Percentiles rank a stretch among this genome's conserved stretches.
Conservation (phyloP, 2,113 vertebrate species). For the Amphilophus citrinellus region DNA sequence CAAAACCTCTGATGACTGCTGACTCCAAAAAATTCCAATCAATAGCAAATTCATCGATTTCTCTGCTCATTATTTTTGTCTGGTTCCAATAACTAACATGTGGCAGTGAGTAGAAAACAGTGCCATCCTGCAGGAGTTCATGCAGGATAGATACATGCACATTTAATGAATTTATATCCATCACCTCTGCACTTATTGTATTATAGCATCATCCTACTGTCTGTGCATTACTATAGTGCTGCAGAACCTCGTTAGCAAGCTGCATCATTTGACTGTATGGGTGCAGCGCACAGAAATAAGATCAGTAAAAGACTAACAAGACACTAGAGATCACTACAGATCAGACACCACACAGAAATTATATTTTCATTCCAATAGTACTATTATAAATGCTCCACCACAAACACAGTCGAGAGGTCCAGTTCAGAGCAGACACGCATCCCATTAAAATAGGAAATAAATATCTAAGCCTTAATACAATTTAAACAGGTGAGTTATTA, state of each 20-base stretch:
- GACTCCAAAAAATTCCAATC: slow-evolving; percentile 13
- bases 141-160: not conserved
- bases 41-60: not conserved
- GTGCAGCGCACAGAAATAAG: not conserved
- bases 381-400: not conserved
- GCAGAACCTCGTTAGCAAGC: not conserved
- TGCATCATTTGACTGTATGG: not conserved
- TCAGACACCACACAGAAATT: not conserved
- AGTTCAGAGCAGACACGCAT: not conserved
- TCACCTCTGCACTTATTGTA: not conserved
- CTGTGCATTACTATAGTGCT: not conserved
- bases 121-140: not conserved
- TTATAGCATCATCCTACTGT: not conserved
- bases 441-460: not conserved
- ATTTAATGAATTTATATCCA: not conserved
- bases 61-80: not conserved
- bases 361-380: not conserved
- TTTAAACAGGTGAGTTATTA: not conserved
- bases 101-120: not conserved
- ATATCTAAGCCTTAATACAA: not conserved
- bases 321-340: not conserved
- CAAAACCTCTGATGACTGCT: slow-evolving; percentile 29
- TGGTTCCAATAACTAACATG: slow-evolving; percentile 26
- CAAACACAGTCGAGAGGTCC: not conserved
- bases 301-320: not conserved